Evolutionary conservation across 2,888 invertebrate species (phyloP).

Genomic region (Drosophila lutescens): DNA sequence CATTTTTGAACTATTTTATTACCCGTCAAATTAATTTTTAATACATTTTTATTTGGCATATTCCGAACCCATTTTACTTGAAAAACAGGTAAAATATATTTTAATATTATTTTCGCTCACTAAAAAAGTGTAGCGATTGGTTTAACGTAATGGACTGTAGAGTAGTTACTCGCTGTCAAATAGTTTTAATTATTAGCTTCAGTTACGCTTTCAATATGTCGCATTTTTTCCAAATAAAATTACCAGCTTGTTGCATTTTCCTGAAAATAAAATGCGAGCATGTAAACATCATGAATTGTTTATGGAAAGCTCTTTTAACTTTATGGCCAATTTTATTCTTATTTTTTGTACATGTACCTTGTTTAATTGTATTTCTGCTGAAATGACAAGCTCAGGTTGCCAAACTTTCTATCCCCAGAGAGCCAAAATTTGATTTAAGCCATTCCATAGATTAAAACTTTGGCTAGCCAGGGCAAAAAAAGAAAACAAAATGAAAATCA

Average conservation of each 20-base stretch:
- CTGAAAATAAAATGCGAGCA: not conserved
- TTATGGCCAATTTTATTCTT: not conserved
- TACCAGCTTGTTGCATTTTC: not conserved
- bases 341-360: not conserved
- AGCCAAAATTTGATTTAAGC: slow-evolving; percentile 31
- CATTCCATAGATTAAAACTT: slow-evolving; percentile 41
- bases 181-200: not conserved
- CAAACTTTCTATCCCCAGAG: slow-evolving; percentile 12
- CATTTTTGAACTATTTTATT: not conserved
- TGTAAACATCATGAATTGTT: not conserved
- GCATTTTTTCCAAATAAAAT: not conserved
- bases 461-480: not conserved
- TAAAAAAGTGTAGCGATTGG: not conserved
- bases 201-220: not conserved
- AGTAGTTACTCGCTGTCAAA: not conserved
- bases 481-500: slow-evolving; percentile 22
- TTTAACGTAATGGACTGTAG: not conserved
- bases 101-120: not conserved
- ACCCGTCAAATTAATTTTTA: not conserved
- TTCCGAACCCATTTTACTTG: not conserved
- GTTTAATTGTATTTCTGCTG: slow-evolving; percentile 7
- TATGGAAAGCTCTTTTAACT: not conserved
- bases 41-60: not conserved
- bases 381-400: slow-evolving; percentile 25
- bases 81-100: not conserved